phyloP scores from a whole-genome alignment of 2,797 vertebrate genomes.

The Siniperca scherzeri region DNA sequence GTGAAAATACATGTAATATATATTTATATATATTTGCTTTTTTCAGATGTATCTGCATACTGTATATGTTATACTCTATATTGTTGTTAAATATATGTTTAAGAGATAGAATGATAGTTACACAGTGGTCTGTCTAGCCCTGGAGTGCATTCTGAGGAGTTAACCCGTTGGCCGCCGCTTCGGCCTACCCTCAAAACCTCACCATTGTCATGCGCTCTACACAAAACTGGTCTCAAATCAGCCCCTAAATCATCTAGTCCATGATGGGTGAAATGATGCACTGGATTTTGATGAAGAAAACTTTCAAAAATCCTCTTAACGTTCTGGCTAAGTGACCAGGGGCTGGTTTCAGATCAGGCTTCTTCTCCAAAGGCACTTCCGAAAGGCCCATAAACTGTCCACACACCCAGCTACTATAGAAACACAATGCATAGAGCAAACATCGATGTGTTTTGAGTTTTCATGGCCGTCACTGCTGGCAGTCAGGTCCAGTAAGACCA shows the following conservation, averaged over 20 bases:
- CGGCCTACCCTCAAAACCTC: slow-evolving; percentile 72
- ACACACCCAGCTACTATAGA: slow-evolving; percentile 77
- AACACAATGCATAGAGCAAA: slow-evolving; percentile 81
- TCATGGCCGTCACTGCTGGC: slow-evolving; percentile 60
- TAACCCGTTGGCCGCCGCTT: slow-evolving; percentile 76
- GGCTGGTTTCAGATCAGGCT: slow-evolving; percentile 71
- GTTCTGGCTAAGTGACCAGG: slow-evolving; percentile 36
- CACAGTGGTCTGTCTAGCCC: slow-evolving; percentile 93
- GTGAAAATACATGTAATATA: slow-evolving; percentile 88
- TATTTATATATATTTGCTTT: slow-evolving; percentile 69
- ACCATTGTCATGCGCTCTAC: slow-evolving; percentile 78
- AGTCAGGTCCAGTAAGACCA: slow-evolving; percentile 62
- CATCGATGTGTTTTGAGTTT: slow-evolving; percentile 58
- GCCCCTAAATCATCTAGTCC: slow-evolving; percentile 43
- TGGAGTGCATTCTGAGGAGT: slow-evolving; percentile 87
- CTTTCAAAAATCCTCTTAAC: not conserved
- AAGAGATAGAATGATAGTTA: slow-evolving; percentile 80
- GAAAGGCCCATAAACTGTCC: slow-evolving; percentile 83
- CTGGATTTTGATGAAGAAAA: slow-evolving; percentile 7
- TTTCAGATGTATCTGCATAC: slow-evolving; percentile 81
- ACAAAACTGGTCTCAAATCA: slow-evolving; percentile 67
- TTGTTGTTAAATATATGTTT: slow-evolving; percentile 84
- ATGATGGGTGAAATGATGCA: slow-evolving; percentile 13
- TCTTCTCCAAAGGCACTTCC: slow-evolving; percentile 86
- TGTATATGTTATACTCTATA: slow-evolving; percentile 81